Evolutionary conservation across 2,113 vertebrate genomes (phyloP).

Genomic region (Corythornis vintsioides): DNA sequence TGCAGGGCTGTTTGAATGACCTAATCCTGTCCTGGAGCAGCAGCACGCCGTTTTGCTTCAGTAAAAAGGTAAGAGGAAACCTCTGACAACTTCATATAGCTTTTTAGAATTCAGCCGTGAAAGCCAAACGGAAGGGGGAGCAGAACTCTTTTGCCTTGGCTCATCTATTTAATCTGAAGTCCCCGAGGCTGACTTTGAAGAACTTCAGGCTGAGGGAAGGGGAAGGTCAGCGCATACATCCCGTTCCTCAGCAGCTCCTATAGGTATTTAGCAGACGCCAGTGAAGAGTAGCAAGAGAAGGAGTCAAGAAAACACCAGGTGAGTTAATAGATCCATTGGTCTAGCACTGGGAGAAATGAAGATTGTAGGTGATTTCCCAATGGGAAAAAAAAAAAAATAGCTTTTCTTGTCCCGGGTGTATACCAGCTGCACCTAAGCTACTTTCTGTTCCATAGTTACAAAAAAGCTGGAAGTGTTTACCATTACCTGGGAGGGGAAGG

Average conservation of each 20-base stretch:
- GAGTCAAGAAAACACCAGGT: constrained; percentile 22
- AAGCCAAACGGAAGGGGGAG: constrained; percentile 72
- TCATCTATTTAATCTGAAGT: constrained; percentile 74
- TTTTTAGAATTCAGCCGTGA: constrained; percentile 74
- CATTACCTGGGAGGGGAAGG: not conserved
- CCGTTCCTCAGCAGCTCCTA: not conserved
- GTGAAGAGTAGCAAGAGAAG: not conserved
- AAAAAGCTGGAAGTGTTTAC: constrained; percentile 3
- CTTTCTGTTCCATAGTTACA: not conserved
- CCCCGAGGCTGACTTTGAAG: constrained; percentile 55
- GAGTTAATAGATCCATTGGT: not conserved
- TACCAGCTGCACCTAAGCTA: not conserved
- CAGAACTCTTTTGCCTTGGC: constrained; percentile 43
- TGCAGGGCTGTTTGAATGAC: constrained; percentile 64
- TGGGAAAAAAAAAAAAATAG: not conserved
- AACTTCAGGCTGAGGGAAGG: constrained; percentile 43
- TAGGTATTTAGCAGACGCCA: not conserved
- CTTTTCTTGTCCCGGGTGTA: not conserved
- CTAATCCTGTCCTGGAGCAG: constrained; percentile 75
- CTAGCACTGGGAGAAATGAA: not conserved
- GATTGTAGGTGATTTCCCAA: not conserved
- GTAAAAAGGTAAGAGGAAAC: constrained; percentile 85
- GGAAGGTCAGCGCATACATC: constrained; percentile 56
- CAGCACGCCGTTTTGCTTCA: constrained; percentile 84
- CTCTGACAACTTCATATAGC: constrained; percentile 68